phyloP scores from a whole-genome alignment of 2,888 invertebrate genomes.

The Myopa tessellatipennis region DNA sequence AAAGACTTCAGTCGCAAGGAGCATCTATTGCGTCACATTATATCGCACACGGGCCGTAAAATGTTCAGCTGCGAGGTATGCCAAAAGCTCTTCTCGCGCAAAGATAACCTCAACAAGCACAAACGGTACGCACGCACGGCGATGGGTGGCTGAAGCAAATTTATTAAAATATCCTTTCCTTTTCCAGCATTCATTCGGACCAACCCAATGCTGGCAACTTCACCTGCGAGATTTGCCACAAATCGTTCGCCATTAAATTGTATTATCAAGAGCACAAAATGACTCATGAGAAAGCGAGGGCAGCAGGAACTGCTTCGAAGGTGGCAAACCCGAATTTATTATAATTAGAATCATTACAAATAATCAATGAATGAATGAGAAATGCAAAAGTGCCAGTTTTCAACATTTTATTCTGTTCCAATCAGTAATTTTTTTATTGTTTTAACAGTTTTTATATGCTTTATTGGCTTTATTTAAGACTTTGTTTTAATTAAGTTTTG shows the following conservation, averaged over 20 bases:
- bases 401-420: too few species aligned
- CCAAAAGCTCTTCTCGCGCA: slow-evolving; percentile 70
- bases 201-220: slow-evolving; percentile 68
- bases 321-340: neutral
- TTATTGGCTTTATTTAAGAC: too few species aligned
- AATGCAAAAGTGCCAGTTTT: too few species aligned
- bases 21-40: slow-evolving; percentile 75
- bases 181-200: slow-evolving; percentile 60
- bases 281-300: slow-evolving; percentile 67
- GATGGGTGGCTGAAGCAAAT: neutral
- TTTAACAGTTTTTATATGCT: too few species aligned
- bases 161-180: slow-evolving; percentile 3
- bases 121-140: slow-evolving; percentile 56
- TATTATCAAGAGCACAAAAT: slow-evolving; percentile 75
- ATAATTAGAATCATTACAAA: neutral
- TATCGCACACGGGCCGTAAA: slow-evolving; percentile 77
- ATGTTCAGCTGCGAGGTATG: slow-evolving; percentile 75
- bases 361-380: neutral
- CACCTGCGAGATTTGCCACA: slow-evolving; percentile 75
- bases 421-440: too few species aligned
- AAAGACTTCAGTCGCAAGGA: slow-evolving; percentile 79
- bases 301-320: slow-evolving; percentile 38
- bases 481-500: too few species aligned
- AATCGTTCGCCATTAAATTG: slow-evolving; percentile 76
- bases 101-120: slow-evolving; percentile 68